Percentiles rank a stretch among this genome's conserved stretches.
Evolutionary conservation across 2,888 invertebrate species (phyloP).

Genomic region (Agrotis puta): DNA sequence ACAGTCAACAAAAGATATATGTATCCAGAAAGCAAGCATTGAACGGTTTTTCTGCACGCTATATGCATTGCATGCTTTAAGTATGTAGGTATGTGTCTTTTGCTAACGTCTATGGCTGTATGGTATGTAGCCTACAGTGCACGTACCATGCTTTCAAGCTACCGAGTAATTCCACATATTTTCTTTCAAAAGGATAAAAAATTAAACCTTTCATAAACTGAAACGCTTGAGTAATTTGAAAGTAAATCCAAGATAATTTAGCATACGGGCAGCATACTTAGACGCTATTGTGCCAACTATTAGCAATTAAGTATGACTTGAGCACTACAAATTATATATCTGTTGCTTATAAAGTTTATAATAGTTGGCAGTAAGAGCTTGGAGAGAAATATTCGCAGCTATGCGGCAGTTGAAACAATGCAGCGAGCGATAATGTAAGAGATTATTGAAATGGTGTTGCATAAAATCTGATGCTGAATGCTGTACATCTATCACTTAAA

Average conservation of each 20-base stretch:
- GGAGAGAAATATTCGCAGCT: conserved; percentile 22
- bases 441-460: conserved; percentile 3
- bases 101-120: too few species aligned
- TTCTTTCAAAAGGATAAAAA: conserved; percentile 7
- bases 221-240: conserved; percentile 56
- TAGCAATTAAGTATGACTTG: conserved; percentile 49
- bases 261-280: conserved; percentile 34
- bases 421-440: background rate
- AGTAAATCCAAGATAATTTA: conserved; percentile 55
- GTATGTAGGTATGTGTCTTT: too few species aligned
- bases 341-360: conserved; percentile 46
- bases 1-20: too few species aligned
- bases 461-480: background rate
- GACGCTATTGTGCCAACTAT: conserved; percentile 44
- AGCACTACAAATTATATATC: conserved; percentile 56
- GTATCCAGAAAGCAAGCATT: too few species aligned
- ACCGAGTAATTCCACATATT: background rate
- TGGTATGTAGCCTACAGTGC: too few species aligned
- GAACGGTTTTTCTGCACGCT: too few species aligned
- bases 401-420: conserved; percentile 13
- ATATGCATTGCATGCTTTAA: too few species aligned
- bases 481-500: conserved; percentile 2
- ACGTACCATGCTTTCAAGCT: too few species aligned
- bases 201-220: conserved; percentile 8
- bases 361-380: conserved; percentile 26